Evolutionary conservation across 2,797 vertebrate genomes (phyloP), one percentile per base, ranked within the genome.

Genomic region (Oophaga sylvatica): DNA sequence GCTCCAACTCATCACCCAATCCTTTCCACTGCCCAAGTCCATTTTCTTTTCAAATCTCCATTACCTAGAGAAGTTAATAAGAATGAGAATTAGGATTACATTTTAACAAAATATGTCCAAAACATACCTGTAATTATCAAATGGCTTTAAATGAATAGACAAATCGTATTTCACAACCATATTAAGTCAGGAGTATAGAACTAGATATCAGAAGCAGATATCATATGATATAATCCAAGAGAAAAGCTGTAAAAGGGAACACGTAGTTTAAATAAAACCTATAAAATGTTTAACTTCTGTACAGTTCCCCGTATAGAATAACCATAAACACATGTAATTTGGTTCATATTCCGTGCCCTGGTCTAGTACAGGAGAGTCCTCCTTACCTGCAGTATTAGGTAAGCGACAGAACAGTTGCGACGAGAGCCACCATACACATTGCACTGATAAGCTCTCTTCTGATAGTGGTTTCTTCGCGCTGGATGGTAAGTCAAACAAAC

Each of bases 1-100:
- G 95, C 93, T 99, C 98, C 81, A 99, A 95, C 93, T 99, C 98
- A 0, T 99, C 98, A 67, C 98, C 98, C 85, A 99, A 95, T n/a
- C 98, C 98, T 99, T 92, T 99, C 98, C 78, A 99, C 98, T 22
- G 98, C 98, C 98, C 98, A 99, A 53, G 98, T 99, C 98, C 98
- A 99, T 93, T 99, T 99, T 79, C 98, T 96, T 93, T 99, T 99
- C 91, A 99, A 95, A 94, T 99, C 98, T 19, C 98, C 98, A 26
- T 99, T 99, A 92, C 98, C 98, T 99, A 96, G 41, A 56, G 22
- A 90, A 68, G 67, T 13, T 80, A 90, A 90, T n/a, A 88, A 81
- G 15, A 75, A 63, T 9, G 45, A 76, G 73, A 22, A 20, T 48
- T 73, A 45, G 0, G 31, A 75, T 48, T 7, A 5, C 8, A 13